Conservation (phyloP, 2,797 vertebrate species). For the Parambassis ranga region DNA sequence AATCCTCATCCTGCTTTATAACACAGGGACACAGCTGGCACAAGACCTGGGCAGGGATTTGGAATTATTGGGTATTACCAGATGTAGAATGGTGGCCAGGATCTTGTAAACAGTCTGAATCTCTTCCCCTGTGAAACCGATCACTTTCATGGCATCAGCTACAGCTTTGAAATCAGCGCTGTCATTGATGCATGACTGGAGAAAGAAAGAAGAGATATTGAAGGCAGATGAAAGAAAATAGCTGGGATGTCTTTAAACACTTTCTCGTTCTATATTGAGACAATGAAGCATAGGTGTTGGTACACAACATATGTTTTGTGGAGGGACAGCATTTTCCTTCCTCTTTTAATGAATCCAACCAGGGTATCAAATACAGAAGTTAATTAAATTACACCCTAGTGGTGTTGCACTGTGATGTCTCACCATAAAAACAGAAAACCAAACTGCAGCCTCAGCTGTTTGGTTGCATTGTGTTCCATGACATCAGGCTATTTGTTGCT, state of each 20-base stretch:
- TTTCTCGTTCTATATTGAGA: background rate
- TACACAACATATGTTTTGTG: background rate
- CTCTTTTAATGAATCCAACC: background rate
- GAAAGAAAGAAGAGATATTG: background rate
- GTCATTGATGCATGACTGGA: constrained; percentile 91
- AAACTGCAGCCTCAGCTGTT: constrained; percentile 42
- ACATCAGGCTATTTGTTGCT: constrained; percentile 66
- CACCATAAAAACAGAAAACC: background rate
- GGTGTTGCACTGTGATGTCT: background rate
- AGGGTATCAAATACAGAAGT: background rate
- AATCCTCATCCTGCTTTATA: too few species aligned
- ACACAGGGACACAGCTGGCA: background rate
- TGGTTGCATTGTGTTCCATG: constrained; percentile 51
- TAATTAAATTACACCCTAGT: constrained; percentile 14
- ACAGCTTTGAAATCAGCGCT: constrained; percentile 93
- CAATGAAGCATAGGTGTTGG: background rate
- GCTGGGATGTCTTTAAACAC: background rate
- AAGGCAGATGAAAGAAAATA: background rate
- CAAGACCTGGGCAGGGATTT: background rate
- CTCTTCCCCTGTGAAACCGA: constrained; percentile 95
- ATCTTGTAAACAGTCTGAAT: constrained; percentile 96
- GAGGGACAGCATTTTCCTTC: background rate
- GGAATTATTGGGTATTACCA: constrained; percentile 79
- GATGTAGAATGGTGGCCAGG: constrained; percentile 92
- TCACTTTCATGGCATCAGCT: constrained; percentile 96